Evolutionary conservation across 1,140 invertebrate species (phyloP).

Genomic region (Cylas formicarius): DNA sequence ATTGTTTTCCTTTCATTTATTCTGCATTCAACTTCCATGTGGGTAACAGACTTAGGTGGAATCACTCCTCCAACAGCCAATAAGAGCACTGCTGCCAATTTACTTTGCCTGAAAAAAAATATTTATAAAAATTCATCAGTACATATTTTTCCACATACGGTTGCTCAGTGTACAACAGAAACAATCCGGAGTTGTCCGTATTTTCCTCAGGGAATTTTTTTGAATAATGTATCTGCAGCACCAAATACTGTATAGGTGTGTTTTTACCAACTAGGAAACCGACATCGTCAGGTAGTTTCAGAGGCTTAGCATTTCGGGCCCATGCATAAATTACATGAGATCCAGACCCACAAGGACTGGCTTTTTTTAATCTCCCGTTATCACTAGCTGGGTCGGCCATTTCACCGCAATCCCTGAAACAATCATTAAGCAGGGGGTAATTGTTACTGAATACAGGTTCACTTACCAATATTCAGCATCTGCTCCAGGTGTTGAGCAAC

Average conservation of each 20-base stretch:
- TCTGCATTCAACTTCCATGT: conserved; percentile 83
- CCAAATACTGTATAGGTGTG: conserved; percentile 68
- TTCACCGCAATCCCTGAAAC: conserved; percentile 82
- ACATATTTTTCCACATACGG: conserved; percentile 47
- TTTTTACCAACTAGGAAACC: conserved; percentile 71
- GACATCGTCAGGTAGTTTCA: conserved; percentile 78
- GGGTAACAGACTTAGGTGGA: conserved; percentile 59
- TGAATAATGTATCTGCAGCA: conserved; percentile 92
- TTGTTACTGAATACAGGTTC: conserved; percentile 7
- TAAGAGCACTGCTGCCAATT: conserved; percentile 80
- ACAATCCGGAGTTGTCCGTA: conserved; percentile 71
- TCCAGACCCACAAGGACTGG: conserved; percentile 62
- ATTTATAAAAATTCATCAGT: neutral
- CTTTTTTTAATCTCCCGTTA: conserved; percentile 42
- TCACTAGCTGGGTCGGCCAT: conserved; percentile 58
- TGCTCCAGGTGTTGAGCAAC: conserved; percentile 78
- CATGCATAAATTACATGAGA: conserved; percentile 89
- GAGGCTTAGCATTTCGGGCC: conserved; percentile 86
- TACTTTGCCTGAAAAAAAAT: conserved; percentile 39
- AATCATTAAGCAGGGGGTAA: conserved; percentile 4
- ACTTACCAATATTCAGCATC: conserved; percentile 68
- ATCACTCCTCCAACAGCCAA: conserved; percentile 77
- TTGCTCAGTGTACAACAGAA: conserved; percentile 67
- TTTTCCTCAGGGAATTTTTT: conserved; percentile 52
- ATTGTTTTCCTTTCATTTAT: conserved; percentile 76